These are phyloP conservation scores for Opisthograptis luteolata DNA, from an alignment of 2,888 invertebrate genomes.

Conservation along the genomic window DNA sequence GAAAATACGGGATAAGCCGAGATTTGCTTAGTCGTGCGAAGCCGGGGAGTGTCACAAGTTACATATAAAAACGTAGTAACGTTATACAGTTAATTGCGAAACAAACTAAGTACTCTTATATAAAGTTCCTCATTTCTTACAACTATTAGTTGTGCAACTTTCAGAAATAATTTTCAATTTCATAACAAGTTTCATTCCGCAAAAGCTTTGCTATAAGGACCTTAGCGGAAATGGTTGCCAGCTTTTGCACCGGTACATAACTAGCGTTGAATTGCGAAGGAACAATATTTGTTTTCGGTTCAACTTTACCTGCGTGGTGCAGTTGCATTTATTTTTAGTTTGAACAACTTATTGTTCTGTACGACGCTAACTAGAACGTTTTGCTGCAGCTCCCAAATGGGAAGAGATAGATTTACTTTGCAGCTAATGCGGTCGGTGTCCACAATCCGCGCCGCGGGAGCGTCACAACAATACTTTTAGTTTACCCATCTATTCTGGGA, in stretches of 20 bases:
- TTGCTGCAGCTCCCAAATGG: background rate
- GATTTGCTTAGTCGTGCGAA: too few species aligned
- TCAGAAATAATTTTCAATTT: background rate
- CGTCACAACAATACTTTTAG: constrained; percentile 31
- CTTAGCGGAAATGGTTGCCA: background rate
- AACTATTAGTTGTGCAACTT: background rate
- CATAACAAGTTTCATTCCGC: background rate
- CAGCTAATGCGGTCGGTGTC: constrained; percentile 22
- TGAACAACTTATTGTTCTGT: background rate
- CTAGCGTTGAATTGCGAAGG: background rate
- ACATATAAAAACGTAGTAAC: too few species aligned
- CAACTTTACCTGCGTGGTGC: background rate
- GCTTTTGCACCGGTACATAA: background rate
- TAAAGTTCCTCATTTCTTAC: too few species aligned
- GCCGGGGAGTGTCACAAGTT: too few species aligned
- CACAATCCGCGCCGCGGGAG: constrained; percentile 27
- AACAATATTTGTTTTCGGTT: constrained; percentile 1
- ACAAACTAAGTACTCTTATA: too few species aligned
- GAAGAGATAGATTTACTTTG: too few species aligned
- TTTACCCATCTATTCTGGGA: constrained; percentile 17
- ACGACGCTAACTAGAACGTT: background rate
- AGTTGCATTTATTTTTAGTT: background rate
- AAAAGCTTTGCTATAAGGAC: background rate
- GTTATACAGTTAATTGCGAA: too few species aligned
- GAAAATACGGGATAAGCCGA: too few species aligned